These are phyloP conservation scores for Monarcha castaneiventris DNA, from an alignment of 2,113 vertebrate genomes.

Conservation along the genomic window DNA sequence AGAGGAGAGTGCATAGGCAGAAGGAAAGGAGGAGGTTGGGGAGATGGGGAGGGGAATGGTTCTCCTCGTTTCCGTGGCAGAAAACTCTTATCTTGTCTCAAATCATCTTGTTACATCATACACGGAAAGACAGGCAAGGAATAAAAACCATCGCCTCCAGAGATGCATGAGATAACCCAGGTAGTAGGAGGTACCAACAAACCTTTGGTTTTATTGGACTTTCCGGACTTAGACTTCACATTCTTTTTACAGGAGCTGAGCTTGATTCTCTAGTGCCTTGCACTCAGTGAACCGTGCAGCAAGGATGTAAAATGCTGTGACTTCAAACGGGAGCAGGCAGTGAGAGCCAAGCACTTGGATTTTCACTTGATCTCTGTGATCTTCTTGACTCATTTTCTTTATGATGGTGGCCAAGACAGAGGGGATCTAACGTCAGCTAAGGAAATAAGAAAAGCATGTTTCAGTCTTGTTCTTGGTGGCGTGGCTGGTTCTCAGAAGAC, in stretches of 20 bases:
- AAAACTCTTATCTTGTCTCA: not conserved
- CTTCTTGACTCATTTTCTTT: not conserved
- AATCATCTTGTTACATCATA: not conserved
- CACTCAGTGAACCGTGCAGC: not conserved
- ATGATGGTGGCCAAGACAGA: not conserved
- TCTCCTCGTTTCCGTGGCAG: not conserved
- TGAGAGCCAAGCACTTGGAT: not conserved
- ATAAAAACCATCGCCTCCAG: not conserved
- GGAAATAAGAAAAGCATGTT: not conserved
- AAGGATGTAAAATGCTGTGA: not conserved
- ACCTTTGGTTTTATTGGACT: constrained; percentile 15
- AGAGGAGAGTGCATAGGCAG: not conserved
- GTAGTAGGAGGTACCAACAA: not conserved
- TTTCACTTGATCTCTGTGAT: not conserved
- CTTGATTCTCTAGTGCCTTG: not conserved
- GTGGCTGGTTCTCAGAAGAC: not conserved
- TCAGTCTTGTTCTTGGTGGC: not conserved
- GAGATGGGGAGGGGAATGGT: not conserved
- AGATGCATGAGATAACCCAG: not conserved
- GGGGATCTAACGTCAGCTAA: not conserved
- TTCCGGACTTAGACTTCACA: constrained; percentile 26
- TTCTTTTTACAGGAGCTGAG: not conserved
- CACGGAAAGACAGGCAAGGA: not conserved
- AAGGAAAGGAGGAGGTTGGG: not conserved
- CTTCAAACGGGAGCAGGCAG: not conserved